Percentiles rank a stretch among this genome's conserved stretches.
phyloP scores from a whole-genome alignment of 2,113 vertebrate genomes.

The Planiliza haematocheilus region DNA sequence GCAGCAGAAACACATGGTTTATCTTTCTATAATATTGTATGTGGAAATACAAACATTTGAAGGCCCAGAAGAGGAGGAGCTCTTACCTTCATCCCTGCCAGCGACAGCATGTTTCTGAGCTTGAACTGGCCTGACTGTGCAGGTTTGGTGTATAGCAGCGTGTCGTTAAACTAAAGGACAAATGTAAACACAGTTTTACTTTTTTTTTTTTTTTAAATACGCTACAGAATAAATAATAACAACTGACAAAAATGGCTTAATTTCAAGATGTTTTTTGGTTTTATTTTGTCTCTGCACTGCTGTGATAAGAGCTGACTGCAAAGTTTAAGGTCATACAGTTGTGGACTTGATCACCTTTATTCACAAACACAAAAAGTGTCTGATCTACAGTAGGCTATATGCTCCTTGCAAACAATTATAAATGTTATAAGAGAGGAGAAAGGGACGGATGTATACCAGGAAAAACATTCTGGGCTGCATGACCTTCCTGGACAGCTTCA shows the following conservation, averaged over 20 bases:
- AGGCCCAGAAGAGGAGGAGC: background rate
- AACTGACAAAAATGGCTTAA: too few relatives aligned
- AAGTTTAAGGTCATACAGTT: background rate
- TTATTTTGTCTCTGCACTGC: background rate
- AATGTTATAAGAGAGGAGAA: background rate
- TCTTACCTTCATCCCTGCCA: slow-evolving; percentile 96
- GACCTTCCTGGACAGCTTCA: slow-evolving; percentile 96
- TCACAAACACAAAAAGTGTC: background rate
- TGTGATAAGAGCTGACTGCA: background rate
- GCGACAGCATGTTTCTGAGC: slow-evolving; percentile 93
- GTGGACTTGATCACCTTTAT: background rate
- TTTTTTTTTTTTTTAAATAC: background rate
- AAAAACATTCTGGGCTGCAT: slow-evolving; percentile 99
- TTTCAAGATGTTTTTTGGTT: background rate
- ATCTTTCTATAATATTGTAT: background rate
- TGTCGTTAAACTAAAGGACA: slow-evolving; percentile 92
- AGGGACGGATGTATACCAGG: slow-evolving; percentile 82
- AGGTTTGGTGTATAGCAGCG: slow-evolving; percentile 92
- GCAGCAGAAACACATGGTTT: background rate
- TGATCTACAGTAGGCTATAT: background rate
- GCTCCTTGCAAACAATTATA: too few relatives aligned
- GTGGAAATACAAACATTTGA: background rate
- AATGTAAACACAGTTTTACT: background rate
- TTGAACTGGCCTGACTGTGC: slow-evolving; percentile 95
- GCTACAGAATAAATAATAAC: too few relatives aligned